Evolutionary conservation across 1,140 invertebrate genomes (phyloP), one percentile per base, ranked within the genome.

Genomic region (Drosophila hydei): DNA sequence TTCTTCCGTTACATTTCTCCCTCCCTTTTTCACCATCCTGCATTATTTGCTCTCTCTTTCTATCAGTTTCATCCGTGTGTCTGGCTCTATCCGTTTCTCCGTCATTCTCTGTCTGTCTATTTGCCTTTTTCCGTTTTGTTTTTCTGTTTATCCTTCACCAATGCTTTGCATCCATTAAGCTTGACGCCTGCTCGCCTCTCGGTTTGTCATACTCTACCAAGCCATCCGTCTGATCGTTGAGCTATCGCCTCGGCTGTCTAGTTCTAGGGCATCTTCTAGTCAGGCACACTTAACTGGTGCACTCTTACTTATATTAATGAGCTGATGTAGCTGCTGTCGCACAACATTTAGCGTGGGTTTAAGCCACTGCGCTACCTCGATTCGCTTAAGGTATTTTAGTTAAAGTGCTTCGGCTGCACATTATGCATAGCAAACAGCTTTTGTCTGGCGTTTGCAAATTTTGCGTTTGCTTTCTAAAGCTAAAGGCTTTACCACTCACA

Each of bases 231-330:
- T 23, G 27, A 30, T 7, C 7, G 7, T 30, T 2, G 5, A 27
- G 25, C 25, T 27, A 27, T 27, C n/a, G n/a, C n/a, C n/a, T n/a
- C n/a, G n/a, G n/a, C 7, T 27, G 6, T 27, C 25, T 6, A 27
- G 3, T 6, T 43, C 16, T 18, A 19, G 1, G 3, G 36, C 4
- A n/a, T 38, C n/a, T 16, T 45, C 8, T 21, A 50, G 47, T 50
- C 47, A 2, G 19, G 6, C 47, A 50, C n/a, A 6, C 12, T 5
- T 1, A 4, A 25, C n/a, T 50, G n/a, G 7, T 9, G 21, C 47
- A n/a, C 47, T 50, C 36, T 40, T 27, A 54, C 42, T 23, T 50
- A 16, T 63, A 55, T 87, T 85, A 85, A 85, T 85, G 81, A 80
- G 80, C 70, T 68, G 68, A 58, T 50, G 73, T 43, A 25, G 71